Evolutionary conservation across 2,113 vertebrate species (phyloP).

Genomic region (Chunga burmeisteri): DNA sequence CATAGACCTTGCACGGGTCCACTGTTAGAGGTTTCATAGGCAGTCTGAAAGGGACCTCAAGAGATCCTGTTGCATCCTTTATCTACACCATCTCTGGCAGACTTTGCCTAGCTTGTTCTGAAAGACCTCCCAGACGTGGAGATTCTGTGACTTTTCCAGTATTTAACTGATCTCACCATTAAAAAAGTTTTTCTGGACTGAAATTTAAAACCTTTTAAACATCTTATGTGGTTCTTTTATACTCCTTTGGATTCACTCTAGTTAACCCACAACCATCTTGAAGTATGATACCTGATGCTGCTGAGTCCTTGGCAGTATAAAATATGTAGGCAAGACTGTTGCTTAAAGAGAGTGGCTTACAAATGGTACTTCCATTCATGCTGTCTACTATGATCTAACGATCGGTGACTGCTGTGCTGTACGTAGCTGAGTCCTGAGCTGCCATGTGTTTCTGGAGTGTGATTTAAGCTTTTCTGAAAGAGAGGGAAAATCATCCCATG

Average conservation of each 20-base stretch:
- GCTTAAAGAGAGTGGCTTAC: neutral
- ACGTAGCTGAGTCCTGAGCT: neutral
- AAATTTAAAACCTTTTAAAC: neutral
- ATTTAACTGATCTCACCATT: neutral
- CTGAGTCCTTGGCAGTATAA: neutral
- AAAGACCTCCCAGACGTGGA: neutral
- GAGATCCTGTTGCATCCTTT: neutral
- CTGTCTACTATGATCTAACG: neutral
- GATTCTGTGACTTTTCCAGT: neutral
- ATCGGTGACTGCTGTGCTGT: neutral
- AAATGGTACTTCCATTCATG: neutral
- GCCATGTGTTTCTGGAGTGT: neutral
- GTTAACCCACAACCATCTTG: neutral
- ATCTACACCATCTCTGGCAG: neutral
- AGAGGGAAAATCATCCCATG: rapidly evolving
- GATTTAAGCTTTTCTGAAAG: neutral
- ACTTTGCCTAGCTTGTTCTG: neutral
- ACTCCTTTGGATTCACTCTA: neutral
- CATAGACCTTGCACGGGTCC: neutral
- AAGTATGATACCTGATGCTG: neutral
- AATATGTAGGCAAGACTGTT: neutral
- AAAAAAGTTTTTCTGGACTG: neutral
- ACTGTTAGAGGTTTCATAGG: neutral
- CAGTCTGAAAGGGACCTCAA: neutral
- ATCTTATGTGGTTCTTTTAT: neutral